Percentiles rank a stretch among this genome's conserved stretches.
These are phyloP conservation scores for Chiroxiphia lanceolata DNA, from an alignment of 2,797 vertebrate species.

Conservation along the genomic window DNA sequence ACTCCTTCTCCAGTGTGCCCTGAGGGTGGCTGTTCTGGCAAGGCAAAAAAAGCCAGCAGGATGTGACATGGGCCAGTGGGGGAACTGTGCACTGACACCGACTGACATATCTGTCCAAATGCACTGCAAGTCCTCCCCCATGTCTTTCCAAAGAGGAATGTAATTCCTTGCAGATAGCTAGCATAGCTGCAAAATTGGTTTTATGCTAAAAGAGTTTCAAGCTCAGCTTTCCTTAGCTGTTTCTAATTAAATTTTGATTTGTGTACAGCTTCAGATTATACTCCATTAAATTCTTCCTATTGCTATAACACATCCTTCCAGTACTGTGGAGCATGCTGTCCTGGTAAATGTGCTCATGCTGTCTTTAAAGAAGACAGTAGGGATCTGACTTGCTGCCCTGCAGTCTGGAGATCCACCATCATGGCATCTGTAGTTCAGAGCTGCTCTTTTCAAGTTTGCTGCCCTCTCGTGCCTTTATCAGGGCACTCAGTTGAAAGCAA, in stretches of 20 bases:
- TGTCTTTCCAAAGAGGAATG: not conserved
- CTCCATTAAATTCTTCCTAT: not conserved
- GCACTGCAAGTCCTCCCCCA: not conserved
- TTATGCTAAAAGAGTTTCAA: not conserved
- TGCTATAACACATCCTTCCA: not conserved
- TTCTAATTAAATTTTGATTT: slow-evolving; percentile 2
- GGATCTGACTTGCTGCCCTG: not conserved
- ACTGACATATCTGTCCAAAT: accelerated
- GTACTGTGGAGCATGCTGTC: not conserved
- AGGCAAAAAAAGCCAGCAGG: not conserved
- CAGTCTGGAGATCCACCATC: not conserved
- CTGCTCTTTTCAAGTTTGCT: not conserved
- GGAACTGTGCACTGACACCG: not conserved
- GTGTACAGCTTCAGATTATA: not conserved
- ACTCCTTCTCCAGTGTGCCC: not conserved
- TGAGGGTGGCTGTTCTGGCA: not conserved
- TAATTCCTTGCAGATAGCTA: not conserved
- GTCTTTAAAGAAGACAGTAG: not conserved
- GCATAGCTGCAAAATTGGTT: not conserved
- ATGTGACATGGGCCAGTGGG: accelerated
- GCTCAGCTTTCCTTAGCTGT: not conserved
- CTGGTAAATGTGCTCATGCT: not conserved
- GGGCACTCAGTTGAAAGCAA: not conserved
- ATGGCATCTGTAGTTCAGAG: not conserved
- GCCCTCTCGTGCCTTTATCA: not conserved